Percentiles rank a stretch among this genome's conserved stretches.
Conservation (phyloP, 2,797 vertebrate species). For the Acomys russatus region DNA sequence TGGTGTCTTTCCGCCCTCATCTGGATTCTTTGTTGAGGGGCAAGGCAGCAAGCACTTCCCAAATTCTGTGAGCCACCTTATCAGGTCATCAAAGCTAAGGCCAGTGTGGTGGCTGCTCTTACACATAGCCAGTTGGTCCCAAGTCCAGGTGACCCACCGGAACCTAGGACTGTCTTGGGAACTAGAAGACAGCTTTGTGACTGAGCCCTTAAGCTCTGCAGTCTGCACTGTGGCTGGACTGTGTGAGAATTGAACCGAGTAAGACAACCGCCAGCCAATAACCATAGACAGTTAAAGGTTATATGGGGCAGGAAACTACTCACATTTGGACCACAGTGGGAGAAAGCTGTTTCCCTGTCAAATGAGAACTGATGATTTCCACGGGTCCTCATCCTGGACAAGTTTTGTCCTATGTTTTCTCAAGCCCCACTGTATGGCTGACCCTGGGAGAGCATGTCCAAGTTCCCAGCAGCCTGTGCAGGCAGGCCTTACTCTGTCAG, state of each 20-base stretch:
- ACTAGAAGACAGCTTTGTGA: neutral
- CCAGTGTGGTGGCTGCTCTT: too few relatives aligned
- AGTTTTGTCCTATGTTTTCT: neutral
- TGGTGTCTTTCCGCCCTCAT: neutral
- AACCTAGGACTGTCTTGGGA: neutral
- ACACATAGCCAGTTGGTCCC: neutral
- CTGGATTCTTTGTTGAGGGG: neutral
- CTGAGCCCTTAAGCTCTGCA: neutral
- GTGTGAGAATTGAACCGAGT: neutral
- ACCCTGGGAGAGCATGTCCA: neutral
- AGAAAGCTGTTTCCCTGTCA: neutral
- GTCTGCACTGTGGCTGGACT: neutral
- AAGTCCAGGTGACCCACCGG: neutral
- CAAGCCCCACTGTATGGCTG: neutral
- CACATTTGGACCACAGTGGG: neutral
- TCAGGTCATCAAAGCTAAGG: neutral
- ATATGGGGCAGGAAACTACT: neutral
- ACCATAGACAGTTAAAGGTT: neutral
- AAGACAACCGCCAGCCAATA: too few relatives aligned
- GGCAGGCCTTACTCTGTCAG: neutral
- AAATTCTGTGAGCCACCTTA: neutral
- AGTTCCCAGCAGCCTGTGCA: neutral
- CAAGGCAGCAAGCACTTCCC: neutral
- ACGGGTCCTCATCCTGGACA: neutral
- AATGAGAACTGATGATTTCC: neutral